A percentile compares a stretch with the other conserved stretches of the same genome.
Evolutionary conservation across 2,797 vertebrate genomes (phyloP).

Genomic region (Synaphobranchus kaupii): DNA sequence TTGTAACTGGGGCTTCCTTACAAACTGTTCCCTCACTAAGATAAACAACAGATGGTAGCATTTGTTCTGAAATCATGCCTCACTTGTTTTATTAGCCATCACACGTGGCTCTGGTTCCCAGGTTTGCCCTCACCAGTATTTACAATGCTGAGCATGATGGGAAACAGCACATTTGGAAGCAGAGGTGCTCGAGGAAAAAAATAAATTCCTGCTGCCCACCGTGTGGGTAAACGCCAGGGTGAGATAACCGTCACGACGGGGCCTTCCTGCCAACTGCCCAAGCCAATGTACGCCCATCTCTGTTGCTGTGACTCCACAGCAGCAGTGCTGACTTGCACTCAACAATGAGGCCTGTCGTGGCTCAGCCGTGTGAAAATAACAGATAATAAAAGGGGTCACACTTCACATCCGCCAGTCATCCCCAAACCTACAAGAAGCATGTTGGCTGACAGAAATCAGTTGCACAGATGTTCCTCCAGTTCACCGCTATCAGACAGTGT

Average conservation of each 20-base stretch:
- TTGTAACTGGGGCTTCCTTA: slow-evolving; percentile 12
- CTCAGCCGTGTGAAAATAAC: neutral
- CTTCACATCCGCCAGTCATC: neutral
- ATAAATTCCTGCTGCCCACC: neutral
- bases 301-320: neutral
- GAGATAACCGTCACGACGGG: neutral
- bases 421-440: neutral
- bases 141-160: slow-evolving; percentile 10
- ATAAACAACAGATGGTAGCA: slow-evolving; percentile 25
- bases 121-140: slow-evolving; percentile 15
- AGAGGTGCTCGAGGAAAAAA: neutral
- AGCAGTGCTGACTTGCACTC: neutral
- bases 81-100: slow-evolving; percentile 26
- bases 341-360: neutral
- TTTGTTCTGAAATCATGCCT: slow-evolving; percentile 24
- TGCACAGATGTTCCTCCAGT: neutral
- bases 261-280: neutral
- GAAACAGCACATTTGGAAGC: neutral
- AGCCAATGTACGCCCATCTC: neutral
- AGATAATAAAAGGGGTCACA: neutral
- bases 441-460: neutral
- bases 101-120: neutral
- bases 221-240: neutral
- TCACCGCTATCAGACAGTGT: neutral
- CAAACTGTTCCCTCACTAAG: slow-evolving; percentile 13